Evolutionary conservation across 2,797 vertebrate genomes (phyloP).

Genomic region (Falco columbarius): DNA sequence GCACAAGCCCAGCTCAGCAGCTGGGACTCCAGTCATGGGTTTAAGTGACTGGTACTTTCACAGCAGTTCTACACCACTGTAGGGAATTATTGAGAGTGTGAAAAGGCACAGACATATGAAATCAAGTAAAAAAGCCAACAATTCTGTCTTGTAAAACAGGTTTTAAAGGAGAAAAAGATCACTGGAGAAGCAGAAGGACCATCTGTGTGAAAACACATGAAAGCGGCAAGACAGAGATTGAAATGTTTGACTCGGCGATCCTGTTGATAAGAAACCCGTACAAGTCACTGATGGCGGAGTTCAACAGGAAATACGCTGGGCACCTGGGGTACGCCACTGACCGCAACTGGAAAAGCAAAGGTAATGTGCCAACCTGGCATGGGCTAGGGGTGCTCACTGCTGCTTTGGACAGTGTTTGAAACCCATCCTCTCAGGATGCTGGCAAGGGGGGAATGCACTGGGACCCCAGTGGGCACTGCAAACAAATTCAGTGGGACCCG

Average conservation of each 20-base stretch:
- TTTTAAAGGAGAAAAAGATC: slow-evolving; percentile 98
- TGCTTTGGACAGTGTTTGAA: fast-evolving
- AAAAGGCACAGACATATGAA: not conserved
- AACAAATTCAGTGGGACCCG: fast-evolving
- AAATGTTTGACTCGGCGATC: slow-evolving; percentile 94
- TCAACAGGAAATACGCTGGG: slow-evolving; percentile 95
- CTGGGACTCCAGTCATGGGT: not conserved
- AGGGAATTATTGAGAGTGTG: not conserved
- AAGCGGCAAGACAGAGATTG: slow-evolving; percentile 92
- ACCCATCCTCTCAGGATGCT: fast-evolving
- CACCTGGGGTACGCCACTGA: slow-evolving; percentile 94
- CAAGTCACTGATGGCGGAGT: slow-evolving; percentile 92
- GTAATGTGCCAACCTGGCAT: not conserved
- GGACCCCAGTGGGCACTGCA: not conserved
- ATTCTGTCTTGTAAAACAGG: slow-evolving; percentile 75
- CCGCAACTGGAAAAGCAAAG: slow-evolving; percentile 93
- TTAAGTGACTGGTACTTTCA: not conserved
- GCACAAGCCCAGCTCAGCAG: fast-evolving
- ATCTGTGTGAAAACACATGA: slow-evolving; percentile 97
- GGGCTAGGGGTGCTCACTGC: not conserved
- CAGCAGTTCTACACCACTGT: not conserved
- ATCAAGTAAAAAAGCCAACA: not conserved
- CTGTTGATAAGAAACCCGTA: slow-evolving; percentile 95
- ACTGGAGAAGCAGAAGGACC: slow-evolving; percentile 94
- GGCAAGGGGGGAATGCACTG: fast-evolving